Conservation (phyloP, 2,797 vertebrate species). For the Chelon labrosus region DNA sequence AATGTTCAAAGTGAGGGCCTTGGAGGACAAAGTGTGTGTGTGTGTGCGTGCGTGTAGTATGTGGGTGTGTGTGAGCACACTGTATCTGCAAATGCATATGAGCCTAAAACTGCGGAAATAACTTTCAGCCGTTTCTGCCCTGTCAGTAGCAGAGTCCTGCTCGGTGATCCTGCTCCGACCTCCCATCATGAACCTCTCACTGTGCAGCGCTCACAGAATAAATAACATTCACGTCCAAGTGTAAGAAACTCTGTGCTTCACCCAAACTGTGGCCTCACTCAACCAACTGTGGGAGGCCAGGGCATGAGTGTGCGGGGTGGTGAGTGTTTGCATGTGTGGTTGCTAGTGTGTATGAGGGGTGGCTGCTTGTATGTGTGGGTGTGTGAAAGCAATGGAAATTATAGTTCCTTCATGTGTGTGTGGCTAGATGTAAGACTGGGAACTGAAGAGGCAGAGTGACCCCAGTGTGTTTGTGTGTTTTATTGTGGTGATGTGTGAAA, state of each 20-base stretch:
- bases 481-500: constrained; percentile 64
- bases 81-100: constrained; percentile 21
- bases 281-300: constrained; percentile 72
- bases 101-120: constrained; percentile 28
- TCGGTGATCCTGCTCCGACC: constrained; percentile 62
- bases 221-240: constrained; percentile 78
- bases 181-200: constrained; percentile 72
- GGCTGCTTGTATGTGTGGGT: constrained; percentile 61
- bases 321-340: constrained; percentile 75
- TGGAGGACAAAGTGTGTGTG: constrained; percentile 32
- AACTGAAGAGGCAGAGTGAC: constrained; percentile 45
- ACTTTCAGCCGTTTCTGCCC: constrained; percentile 32
- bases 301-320: constrained; percentile 62
- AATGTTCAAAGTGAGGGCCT: constrained; percentile 35
- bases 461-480: constrained; percentile 55
- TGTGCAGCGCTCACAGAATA: constrained; percentile 66
- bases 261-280: constrained; percentile 74
- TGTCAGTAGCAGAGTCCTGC: constrained; percentile 44
- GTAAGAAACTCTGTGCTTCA: constrained; percentile 68
- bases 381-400: constrained; percentile 62
- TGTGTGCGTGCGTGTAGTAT: not conserved
- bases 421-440: constrained; percentile 32
- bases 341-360: constrained; percentile 53
- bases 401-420: constrained; percentile 48
- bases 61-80: constrained; percentile 11